phyloP scores from a whole-genome alignment of 1,140 invertebrate genomes.

The Wasmannia auropunctata region DNA sequence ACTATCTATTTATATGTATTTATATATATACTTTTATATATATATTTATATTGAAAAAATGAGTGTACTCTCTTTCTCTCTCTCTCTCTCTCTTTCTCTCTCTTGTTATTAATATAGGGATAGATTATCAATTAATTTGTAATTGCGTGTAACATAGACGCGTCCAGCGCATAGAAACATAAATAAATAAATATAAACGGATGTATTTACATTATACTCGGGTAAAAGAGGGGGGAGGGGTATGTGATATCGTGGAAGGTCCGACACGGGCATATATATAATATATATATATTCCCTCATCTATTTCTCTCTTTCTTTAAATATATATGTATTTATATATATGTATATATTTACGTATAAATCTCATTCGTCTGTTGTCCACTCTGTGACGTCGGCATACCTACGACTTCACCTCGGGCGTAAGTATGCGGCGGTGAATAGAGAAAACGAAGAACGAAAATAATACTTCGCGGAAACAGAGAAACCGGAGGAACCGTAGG shows the following conservation, averaged over 20 bases:
- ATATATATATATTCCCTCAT: slow-evolving; percentile 28
- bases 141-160: slow-evolving; percentile 81
- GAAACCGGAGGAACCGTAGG: slow-evolving; percentile 38
- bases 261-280: slow-evolving; percentile 1
- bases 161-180: slow-evolving; percentile 84
- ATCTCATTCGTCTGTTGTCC: slow-evolving; percentile 40
- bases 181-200: slow-evolving; percentile 82
- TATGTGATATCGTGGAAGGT: slow-evolving; percentile 4
- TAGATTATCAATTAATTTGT: slow-evolving; percentile 75
- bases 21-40: slow-evolving; percentile 73
- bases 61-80: slow-evolving; percentile 70
- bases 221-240: slow-evolving; percentile 17
- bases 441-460: slow-evolving; percentile 45
- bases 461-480: slow-evolving; percentile 31
- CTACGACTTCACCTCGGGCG: slow-evolving; percentile 25
- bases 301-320: slow-evolving; percentile 45
- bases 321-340: slow-evolving; percentile 53
- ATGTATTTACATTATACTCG: slow-evolving; percentile 80
- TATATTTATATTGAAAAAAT: slow-evolving; percentile 76
- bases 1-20: slow-evolving; percentile 74
- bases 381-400: slow-evolving; percentile 8
- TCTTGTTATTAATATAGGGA: slow-evolving; percentile 67
- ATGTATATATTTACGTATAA: slow-evolving; percentile 53
- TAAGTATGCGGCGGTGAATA: slow-evolving; percentile 36
- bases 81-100: slow-evolving; percentile 57